Evolutionary conservation across 2,888 invertebrate species (phyloP), one percentile per base, ranked within the genome.

Genomic region (Coleophora flavipennella): DNA sequence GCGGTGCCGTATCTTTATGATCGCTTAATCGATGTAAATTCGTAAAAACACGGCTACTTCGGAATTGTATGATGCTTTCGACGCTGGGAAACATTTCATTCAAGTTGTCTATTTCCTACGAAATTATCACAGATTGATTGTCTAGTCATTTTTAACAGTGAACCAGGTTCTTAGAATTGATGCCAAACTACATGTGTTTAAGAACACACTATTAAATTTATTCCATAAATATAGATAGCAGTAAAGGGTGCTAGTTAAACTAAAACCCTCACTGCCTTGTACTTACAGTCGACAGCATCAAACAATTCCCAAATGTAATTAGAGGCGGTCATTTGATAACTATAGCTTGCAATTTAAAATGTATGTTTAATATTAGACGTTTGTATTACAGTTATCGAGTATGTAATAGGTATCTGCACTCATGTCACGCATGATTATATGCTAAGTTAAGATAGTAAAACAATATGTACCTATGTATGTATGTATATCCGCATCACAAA

Each of bases 381-480:
- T 79, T 77, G 72, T 79, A 79, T 70, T 74, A 74, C 69, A 68
- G 66, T 68, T 69, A 67, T 65, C 52, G 50, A 66, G 51, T 66
- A 62, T 65, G 62, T 76, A 77, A 71, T 76, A 77, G 71, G 65
- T 75, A 72, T 69, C 62, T 67, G 76, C 80, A 78, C 79, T 76
- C 61, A 65, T 63, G 59, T 63, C 59, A 54, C 55, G 44, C 59
- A 54, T 55, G 44, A 55, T 62, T 63, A 66, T 69, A 66, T 68
- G 72, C 77, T 72, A 75, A 70, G 57, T 47, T 46, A 64, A 64
- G 61, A 61, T 61, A 61, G 57, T 57, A 50, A 20, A 20, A 54
- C 38, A 25, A 35, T 47, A 50, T 50, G 51, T 61, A 61, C 55
- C 50, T 61, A 53, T 59, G 48, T 48, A 49, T 50, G 51, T 61